Evolutionary conservation across 2,113 vertebrate species (phyloP).

Genomic region (Entosphenus tridentatus): DNA sequence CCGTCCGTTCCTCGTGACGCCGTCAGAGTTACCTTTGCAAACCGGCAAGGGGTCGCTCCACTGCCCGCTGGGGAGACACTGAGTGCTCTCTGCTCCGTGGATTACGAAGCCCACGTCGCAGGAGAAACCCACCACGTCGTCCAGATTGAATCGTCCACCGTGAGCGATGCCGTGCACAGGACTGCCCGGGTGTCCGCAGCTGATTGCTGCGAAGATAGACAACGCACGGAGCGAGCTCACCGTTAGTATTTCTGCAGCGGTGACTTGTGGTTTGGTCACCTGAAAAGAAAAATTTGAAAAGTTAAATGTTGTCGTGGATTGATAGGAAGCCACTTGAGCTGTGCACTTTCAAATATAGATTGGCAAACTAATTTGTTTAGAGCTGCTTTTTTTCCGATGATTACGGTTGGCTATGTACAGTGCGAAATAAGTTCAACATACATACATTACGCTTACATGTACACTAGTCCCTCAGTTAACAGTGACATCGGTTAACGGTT

Average conservation of each 20-base stretch:
- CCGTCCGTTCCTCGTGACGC: no score
- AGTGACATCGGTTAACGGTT: no score
- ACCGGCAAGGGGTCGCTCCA: slow-evolving; percentile 62
- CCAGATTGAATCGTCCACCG: slow-evolving; percentile 75
- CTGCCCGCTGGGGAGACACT: slow-evolving; percentile 66
- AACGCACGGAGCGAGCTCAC: background rate
- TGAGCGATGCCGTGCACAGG: slow-evolving; percentile 63
- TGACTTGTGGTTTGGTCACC: background rate
- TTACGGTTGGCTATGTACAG: no score
- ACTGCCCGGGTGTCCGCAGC: slow-evolving; percentile 84
- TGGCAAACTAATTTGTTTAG: no score
- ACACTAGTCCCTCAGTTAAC: no score
- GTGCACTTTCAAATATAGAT: no score
- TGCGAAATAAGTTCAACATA: no score
- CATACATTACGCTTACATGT: no score
- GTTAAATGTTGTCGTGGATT: background rate
- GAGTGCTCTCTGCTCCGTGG: slow-evolving; percentile 42
- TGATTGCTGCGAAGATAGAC: slow-evolving; percentile 41
- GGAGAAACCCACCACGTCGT: slow-evolving; percentile 55
- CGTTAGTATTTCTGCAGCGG: background rate
- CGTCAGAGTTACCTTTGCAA: slow-evolving; percentile 48
- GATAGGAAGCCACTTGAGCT: no score
- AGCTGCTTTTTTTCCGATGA: no score
- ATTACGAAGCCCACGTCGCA: slow-evolving; percentile 61
- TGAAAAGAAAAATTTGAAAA: background rate